Conservation (phyloP, 2,113 vertebrate species). For the Climacteris rufus region DNA sequence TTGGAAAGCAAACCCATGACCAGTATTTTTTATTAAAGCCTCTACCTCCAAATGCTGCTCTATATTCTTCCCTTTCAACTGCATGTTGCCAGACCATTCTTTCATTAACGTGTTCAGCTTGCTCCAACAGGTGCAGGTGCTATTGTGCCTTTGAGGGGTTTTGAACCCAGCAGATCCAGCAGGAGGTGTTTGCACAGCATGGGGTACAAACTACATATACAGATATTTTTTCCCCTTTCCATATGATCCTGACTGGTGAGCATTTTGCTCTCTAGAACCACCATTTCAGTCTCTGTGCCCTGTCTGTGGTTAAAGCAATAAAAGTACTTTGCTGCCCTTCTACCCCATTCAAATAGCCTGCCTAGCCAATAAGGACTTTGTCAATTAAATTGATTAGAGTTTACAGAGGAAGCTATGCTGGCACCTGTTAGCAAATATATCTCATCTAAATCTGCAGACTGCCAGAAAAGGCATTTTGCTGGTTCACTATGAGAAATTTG, state of each 20-base stretch:
- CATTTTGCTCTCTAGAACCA: not conserved
- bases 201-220: accelerated
- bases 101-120: not conserved
- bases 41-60: not conserved
- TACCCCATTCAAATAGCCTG: not conserved
- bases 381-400: not conserved
- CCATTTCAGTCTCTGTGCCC: not conserved
- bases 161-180: not conserved
- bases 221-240: not conserved
- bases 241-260: not conserved
- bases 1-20: not conserved
- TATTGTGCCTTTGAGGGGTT: not conserved
- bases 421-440: not conserved
- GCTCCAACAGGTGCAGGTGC: not conserved
- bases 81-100: not conserved
- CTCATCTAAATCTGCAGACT: not conserved
- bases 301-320: not conserved
- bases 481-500: not conserved
- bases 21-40: not conserved
- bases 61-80: not conserved
- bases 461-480: not conserved
- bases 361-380: not conserved
- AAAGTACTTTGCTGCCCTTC: not conserved
- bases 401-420: not conserved
- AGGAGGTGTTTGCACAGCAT: not conserved